phyloP scores from a whole-genome alignment of 1,140 invertebrate genomes.

The Leptinotarsa defecta region DNA sequence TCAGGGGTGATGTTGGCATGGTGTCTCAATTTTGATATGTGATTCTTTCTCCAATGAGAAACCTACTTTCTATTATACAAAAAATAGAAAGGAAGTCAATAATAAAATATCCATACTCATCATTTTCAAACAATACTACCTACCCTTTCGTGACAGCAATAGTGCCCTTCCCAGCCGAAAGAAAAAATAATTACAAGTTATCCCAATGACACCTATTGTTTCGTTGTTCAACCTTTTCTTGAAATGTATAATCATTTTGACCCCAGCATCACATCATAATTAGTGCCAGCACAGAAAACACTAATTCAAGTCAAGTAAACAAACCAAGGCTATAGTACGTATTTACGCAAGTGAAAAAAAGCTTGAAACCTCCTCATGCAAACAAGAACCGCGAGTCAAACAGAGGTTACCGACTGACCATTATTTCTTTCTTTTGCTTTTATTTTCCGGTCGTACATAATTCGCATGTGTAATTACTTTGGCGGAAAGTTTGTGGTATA shows the following conservation, averaged over 20 bases:
- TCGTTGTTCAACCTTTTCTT: slow-evolving; percentile 1
- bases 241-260: neutral
- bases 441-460: neutral
- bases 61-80: no score
- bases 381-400: neutral
- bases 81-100: no score
- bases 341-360: neutral
- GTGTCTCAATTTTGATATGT: no score
- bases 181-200: no score
- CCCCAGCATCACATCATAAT: slow-evolving; percentile 5
- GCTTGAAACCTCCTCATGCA: neutral
- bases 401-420: neutral
- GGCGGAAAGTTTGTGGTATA: slow-evolving; percentile 7
- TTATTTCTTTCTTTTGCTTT: neutral
- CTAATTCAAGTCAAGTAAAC: neutral
- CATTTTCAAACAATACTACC: no score
- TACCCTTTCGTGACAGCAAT: no score
- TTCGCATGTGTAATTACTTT: slow-evolving; percentile 8
- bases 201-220: neutral
- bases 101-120: no score
- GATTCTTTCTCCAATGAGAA: no score
- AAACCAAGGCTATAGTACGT: neutral
- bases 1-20: no score
- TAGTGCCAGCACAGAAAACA: slow-evolving; percentile 5
- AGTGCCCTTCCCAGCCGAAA: no score